phyloP scores from a whole-genome alignment of 2,888 invertebrate genomes.

The Lepidocyrtoides sp. region DNA sequence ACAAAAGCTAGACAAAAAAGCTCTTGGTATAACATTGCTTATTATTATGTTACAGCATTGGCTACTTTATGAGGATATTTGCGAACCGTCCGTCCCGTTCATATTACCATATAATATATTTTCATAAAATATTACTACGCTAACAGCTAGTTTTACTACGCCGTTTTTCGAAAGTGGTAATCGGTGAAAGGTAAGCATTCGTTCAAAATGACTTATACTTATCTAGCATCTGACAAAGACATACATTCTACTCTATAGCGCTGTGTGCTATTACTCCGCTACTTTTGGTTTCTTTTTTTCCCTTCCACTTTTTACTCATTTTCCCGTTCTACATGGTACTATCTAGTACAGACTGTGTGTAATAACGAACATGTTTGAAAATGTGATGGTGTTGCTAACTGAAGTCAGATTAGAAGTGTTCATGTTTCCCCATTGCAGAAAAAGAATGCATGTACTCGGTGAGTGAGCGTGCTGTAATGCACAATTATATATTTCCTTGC shows the following conservation, averaged over 20 bases:
- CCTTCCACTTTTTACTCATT: not conserved
- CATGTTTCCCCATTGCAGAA: slow-evolving; percentile 6
- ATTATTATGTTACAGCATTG: not conserved
- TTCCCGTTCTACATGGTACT: too few relatives aligned
- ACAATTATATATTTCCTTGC: not conserved
- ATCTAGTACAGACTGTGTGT: too few relatives aligned
- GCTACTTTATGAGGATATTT: too few relatives aligned
- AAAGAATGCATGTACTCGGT: not conserved
- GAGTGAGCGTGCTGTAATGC: not conserved
- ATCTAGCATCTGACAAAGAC: too few relatives aligned
- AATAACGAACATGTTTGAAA: slow-evolving; percentile 31
- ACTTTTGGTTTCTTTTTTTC: not conserved
- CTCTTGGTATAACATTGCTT: not conserved
- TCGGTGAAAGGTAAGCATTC: too few relatives aligned
- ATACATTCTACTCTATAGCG: not conserved
- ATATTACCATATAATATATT: too few relatives aligned
- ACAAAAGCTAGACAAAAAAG: not conserved
- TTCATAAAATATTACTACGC: too few relatives aligned
- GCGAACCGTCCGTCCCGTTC: too few relatives aligned
- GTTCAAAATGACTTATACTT: too few relatives aligned
- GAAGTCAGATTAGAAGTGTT: not conserved
- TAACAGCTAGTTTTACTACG: too few relatives aligned
- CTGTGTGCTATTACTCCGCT: not conserved
- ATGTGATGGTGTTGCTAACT: slow-evolving; percentile 17
- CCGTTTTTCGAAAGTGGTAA: too few relatives aligned